phyloP scores from a whole-genome alignment of 2,797 vertebrate species.

The Danio choprae region DNA sequence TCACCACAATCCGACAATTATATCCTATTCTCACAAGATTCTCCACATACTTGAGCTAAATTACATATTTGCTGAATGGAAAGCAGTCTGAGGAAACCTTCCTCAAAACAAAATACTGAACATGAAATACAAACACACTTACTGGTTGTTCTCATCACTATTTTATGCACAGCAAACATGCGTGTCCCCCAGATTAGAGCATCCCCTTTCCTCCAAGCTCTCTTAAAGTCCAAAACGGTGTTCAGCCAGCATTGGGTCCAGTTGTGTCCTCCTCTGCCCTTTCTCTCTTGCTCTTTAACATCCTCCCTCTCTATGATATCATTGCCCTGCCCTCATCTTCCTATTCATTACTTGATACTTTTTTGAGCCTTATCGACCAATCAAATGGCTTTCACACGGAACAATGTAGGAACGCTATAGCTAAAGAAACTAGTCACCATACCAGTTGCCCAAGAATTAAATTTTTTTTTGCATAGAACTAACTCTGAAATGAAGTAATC shows the following conservation, averaged over 20 bases:
- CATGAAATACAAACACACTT: constrained; percentile 57
- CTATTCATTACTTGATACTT: not conserved
- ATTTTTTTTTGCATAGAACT: too few species aligned
- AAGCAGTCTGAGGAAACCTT: constrained; percentile 4
- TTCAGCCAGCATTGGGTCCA: constrained; percentile 2
- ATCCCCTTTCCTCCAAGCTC: not conserved
- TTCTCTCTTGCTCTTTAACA: not conserved
- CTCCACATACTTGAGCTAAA: constrained; percentile 65
- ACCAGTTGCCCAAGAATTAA: too few species aligned
- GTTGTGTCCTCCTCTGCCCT: not conserved
- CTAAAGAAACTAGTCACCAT: too few species aligned
- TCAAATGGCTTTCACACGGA: too few species aligned
- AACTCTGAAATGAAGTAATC: too few species aligned
- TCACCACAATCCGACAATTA: constrained; percentile 71
- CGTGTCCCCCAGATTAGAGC: constrained; percentile 9
- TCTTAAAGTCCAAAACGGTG: not conserved
- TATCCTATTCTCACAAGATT: constrained; percentile 66
- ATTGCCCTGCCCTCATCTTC: not conserved
- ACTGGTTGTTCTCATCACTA: constrained; percentile 73
- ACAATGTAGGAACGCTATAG: too few species aligned
- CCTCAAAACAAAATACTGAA: not conserved
- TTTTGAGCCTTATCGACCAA: too few species aligned
- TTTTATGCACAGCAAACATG: not conserved
- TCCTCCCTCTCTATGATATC: not conserved
- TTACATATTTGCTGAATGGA: constrained; percentile 55